phyloP scores from a whole-genome alignment of 30 jellyfish, hydroid and myxozoan species.

The Turritopsis rubra region DNA sequence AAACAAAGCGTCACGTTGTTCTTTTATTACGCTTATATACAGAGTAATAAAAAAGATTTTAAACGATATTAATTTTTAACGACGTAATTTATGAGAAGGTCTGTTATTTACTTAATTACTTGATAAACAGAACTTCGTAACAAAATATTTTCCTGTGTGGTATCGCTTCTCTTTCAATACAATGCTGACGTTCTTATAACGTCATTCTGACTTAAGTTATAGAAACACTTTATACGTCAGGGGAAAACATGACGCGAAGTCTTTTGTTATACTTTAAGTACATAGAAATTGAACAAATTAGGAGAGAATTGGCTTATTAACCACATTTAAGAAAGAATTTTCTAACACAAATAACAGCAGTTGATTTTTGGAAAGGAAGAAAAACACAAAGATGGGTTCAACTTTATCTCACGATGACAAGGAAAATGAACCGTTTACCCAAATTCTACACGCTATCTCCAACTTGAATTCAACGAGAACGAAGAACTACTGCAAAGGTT shows the following conservation, averaged over 20 bases:
- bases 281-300: background rate
- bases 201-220: background rate
- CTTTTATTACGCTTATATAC: too few species aligned
- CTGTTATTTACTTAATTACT: too few species aligned
- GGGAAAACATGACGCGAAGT: background rate
- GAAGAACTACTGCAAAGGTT: background rate
- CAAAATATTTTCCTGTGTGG: too few species aligned
- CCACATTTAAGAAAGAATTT: background rate
- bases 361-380: background rate
- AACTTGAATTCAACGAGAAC: background rate
- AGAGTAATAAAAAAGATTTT: too few species aligned
- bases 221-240: background rate
- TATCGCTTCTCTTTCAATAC: too few species aligned
- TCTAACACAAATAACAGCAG: background rate
- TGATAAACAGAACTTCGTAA: too few species aligned
- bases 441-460: background rate
- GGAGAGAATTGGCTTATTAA: background rate
- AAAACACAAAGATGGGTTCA: background rate
- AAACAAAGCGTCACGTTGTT: too few species aligned
- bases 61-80: too few species aligned
- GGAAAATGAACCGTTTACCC: background rate
- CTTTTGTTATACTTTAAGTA: background rate
- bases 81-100: too few species aligned
- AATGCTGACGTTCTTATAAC: too few species aligned
- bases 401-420: background rate